phyloP scores from a whole-genome alignment of 1,140 invertebrate species.

The Danaus plexippus region DNA sequence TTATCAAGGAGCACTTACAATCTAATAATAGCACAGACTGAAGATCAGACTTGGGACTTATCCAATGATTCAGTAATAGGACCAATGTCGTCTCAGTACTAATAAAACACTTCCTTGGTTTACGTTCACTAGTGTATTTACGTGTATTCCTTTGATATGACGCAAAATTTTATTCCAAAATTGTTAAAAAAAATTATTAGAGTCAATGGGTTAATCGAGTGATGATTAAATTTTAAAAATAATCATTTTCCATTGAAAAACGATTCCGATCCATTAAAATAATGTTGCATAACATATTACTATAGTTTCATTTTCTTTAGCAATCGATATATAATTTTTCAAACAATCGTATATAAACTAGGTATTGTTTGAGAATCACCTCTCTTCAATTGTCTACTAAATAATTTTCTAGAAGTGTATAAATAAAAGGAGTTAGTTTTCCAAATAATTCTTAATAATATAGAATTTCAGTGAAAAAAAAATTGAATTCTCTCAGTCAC shows the following conservation, averaged over 20 bases:
- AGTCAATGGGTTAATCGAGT: background rate
- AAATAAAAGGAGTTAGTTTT: too few species aligned
- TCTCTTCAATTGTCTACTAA: too few species aligned
- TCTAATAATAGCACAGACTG: conserved; percentile 10
- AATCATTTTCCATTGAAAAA: background rate
- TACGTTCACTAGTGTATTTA: background rate
- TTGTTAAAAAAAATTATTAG: background rate
- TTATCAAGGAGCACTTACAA: conserved; percentile 7
- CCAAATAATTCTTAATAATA: too few species aligned
- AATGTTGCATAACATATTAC: background rate
- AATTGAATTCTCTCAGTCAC: too few species aligned
- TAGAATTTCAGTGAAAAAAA: too few species aligned
- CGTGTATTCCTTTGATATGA: background rate
- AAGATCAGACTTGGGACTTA: conserved; percentile 6
- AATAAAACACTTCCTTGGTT: conserved; percentile 7
- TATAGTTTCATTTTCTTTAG: too few species aligned
- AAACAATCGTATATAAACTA: too few species aligned
- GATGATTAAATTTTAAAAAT: background rate
- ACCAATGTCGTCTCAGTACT: conserved; percentile 8
- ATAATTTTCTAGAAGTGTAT: too few species aligned
- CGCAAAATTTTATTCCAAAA: background rate
- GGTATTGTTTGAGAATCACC: too few species aligned
- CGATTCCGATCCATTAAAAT: conserved; percentile 2
- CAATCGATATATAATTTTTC: too few species aligned
- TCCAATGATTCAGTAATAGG: conserved; percentile 9